Conservation (phyloP, 2,113 vertebrate genomes). For the Emydura subglobosa region DNA sequence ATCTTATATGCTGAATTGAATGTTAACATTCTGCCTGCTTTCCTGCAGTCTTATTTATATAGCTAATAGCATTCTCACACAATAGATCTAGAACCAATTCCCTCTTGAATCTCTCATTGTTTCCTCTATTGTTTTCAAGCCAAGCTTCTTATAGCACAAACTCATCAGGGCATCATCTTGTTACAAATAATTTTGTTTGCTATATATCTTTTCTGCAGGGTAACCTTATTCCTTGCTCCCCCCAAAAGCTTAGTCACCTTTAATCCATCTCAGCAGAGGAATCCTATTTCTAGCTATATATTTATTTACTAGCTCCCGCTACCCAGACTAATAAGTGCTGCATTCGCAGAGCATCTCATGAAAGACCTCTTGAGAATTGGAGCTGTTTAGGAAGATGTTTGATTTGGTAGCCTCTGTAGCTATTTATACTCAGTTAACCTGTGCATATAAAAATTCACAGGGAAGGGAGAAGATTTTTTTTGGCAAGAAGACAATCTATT, state of each 20-base stretch:
- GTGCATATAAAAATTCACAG: background rate
- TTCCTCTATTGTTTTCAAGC: background rate
- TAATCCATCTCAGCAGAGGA: background rate
- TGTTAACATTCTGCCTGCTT: background rate
- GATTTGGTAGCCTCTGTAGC: background rate
- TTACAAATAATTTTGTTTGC: background rate
- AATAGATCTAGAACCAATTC: background rate
- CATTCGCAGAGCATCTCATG: background rate
- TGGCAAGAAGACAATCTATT: background rate
- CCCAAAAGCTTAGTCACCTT: background rate
- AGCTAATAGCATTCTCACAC: background rate
- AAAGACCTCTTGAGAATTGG: background rate
- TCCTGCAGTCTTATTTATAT: background rate
- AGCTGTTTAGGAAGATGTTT: background rate
- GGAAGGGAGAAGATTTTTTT: accelerated
- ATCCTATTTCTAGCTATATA: background rate
- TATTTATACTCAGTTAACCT: background rate
- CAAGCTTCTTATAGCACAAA: background rate
- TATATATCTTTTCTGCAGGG: background rate
- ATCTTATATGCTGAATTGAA: background rate
- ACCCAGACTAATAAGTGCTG: background rate
- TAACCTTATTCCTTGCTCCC: background rate
- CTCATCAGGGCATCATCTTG: background rate
- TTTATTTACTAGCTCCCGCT: background rate
- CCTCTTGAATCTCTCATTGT: background rate